Percentiles rank a stretch among this genome's conserved stretches.
phyloP scores from a whole-genome alignment of 2,888 invertebrate species.

The Agonopterix arenella region DNA sequence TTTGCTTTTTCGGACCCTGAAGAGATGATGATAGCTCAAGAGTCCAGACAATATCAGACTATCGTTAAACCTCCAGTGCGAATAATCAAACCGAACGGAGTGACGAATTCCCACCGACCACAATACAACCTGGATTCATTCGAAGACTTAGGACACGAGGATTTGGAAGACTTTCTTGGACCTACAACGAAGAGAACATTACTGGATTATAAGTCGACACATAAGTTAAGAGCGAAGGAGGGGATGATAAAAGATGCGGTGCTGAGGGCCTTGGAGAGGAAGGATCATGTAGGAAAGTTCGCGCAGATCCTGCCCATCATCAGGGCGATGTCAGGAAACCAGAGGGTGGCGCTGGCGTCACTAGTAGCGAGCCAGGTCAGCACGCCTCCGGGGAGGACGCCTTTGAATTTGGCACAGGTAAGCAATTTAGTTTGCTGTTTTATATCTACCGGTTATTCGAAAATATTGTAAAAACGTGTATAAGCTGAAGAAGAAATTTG shows the following conservation, averaged over 20 bases:
- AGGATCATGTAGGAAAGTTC: constrained; percentile 77
- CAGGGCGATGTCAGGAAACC: constrained; percentile 78
- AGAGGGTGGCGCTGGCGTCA: constrained; percentile 78
- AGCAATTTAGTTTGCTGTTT: not conserved
- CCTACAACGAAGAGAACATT: constrained; percentile 36
- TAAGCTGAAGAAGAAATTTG: no score
- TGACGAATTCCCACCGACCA: constrained; percentile 65
- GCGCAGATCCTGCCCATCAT: constrained; percentile 80
- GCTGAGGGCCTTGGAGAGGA: constrained; percentile 74
- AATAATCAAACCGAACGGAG: constrained; percentile 33
- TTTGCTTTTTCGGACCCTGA: constrained; percentile 51
- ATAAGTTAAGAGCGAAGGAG: constrained; percentile 53
- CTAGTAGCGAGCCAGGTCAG: constrained; percentile 79
- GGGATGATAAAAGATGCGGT: constrained; percentile 71
- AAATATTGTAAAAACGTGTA: no score
- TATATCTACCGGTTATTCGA: no score
- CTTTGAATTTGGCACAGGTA: constrained; percentile 77
- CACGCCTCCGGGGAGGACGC: constrained; percentile 68
- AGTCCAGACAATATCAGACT: constrained; percentile 58
- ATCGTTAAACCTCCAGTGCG: constrained; percentile 38
- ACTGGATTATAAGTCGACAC: constrained; percentile 44
- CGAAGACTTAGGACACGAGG: constrained; percentile 38
- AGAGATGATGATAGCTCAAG: constrained; percentile 67
- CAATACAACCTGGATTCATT: constrained; percentile 64
- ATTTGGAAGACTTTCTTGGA: constrained; percentile 40